These are phyloP conservation scores for Ephydatia muelleri DNA, from an alignment of 37 sponge, comb jelly and placozoan genomes.

Conservation along the genomic window DNA sequence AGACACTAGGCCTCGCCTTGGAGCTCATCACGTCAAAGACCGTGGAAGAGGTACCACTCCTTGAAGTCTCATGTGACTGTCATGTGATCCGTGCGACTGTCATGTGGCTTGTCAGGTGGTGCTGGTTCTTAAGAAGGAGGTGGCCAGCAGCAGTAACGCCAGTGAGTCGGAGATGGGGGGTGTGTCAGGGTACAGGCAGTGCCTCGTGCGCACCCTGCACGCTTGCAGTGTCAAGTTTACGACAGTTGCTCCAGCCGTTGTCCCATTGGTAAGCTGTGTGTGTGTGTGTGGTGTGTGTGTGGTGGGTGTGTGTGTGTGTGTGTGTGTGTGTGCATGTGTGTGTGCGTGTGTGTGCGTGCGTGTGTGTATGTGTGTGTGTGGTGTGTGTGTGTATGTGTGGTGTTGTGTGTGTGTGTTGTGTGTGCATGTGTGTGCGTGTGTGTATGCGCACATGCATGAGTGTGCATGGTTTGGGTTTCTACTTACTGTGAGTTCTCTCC, in stretches of 20 bases:
- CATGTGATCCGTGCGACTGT: neutral
- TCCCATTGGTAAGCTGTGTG: slow-evolving; percentile 76
- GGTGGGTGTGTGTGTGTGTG: no score
- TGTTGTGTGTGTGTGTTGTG: no score
- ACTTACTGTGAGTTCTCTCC: no score
- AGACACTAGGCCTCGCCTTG: slow-evolving; percentile 90
- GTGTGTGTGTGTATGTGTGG: no score
- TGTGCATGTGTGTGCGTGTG: no score
- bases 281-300: no score
- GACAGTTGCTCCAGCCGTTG: slow-evolving; percentile 82
- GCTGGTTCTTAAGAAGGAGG: slow-evolving; percentile 93
- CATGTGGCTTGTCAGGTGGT: slow-evolving; percentile 89
- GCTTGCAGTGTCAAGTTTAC: slow-evolving; percentile 87
- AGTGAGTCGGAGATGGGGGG: slow-evolving; percentile 46
- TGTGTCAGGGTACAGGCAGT: slow-evolving; percentile 72
- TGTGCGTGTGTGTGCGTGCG: no score
- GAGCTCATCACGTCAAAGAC: slow-evolving; percentile 87
- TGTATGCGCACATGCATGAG: no score
- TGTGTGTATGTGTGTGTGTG: no score
- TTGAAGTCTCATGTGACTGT: neutral
- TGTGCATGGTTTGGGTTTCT: no score
- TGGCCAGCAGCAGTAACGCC: slow-evolving; percentile 73
- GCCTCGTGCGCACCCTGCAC: slow-evolving; percentile 92
- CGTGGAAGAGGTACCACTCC: slow-evolving; percentile 85
- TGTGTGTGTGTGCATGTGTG: no score